Base-by-base conservation (phyloP, 1,140 invertebrate genomes). In the Galendromus occidentalis region DNA sequence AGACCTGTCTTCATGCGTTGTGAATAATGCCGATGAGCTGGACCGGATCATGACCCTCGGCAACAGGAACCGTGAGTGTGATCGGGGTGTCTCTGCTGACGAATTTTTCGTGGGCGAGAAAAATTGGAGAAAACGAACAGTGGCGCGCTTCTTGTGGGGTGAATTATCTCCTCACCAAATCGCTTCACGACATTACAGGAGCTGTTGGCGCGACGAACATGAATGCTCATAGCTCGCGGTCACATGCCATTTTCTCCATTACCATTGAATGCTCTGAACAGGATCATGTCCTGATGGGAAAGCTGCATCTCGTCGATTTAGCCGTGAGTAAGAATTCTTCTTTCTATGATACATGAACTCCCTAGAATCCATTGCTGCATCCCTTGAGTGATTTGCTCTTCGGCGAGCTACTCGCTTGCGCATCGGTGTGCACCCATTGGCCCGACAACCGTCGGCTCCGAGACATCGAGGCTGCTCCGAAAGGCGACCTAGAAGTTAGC, bases 181-280 rank as follows among this genome's bases (percentile, higher is more conserved):
- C 42, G 12, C 18, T 6, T 47, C n/a, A n/a, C n/a, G n/a, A n/a
- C 33, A 39, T 39, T 65, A 14, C 45, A 82, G 81, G 83, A 66
- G 79, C 81, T 65, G 82, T 84, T 44, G 84, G 86, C 9, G 80
- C 86, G 18, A 91, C 89, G 12, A 85, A 87, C 68, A 91, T 92
- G 87, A 92, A 92, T 74, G 79, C 82, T 18, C 83, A 85, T 68
- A 89, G 86, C 73, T 88, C 86, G 1, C 78, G 88, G 67, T 90
- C 87, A 2, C 88, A 92, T 77, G 87, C 86, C 1, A 89, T 92
- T 70, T 90, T 92, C 73, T 86, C 86, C 42, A 86, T 91, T 30
- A 88, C 85, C 1, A 81, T 90, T 42, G 87, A 91, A 75, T 86
- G 85, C 67, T 85, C 84, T 75, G 81, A 84, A 72, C 78, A 82